These are phyloP conservation scores for Tragopan temminckii DNA, from an alignment of 2,797 vertebrate genomes.

Conservation along the genomic window DNA sequence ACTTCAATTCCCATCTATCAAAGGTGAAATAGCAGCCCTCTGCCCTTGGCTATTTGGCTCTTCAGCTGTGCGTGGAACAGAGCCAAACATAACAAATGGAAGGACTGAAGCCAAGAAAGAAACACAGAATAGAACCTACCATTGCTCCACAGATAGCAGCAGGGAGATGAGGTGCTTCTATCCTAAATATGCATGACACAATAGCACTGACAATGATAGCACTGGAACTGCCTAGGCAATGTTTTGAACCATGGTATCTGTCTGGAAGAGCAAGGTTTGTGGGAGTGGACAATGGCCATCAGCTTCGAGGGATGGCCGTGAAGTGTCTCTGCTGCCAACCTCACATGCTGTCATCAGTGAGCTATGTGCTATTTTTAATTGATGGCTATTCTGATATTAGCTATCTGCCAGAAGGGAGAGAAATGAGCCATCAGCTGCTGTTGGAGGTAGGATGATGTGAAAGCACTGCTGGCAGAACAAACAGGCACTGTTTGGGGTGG, in stretches of 20 bases:
- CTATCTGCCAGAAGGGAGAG: neutral
- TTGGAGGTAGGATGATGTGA: neutral
- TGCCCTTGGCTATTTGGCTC: constrained; percentile 60
- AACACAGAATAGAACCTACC: neutral
- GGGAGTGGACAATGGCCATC: neutral
- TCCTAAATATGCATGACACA: neutral
- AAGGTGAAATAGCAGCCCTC: constrained; percentile 46
- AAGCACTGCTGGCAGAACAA: neutral
- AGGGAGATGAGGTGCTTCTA: neutral
- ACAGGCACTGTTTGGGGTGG: neutral
- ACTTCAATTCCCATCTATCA: constrained; percentile 41
- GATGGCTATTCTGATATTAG: neutral
- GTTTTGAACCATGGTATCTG: neutral
- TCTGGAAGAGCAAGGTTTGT: neutral
- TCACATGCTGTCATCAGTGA: neutral
- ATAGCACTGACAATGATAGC: neutral
- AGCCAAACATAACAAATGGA: constrained; percentile 38
- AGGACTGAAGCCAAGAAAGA: constrained; percentile 38
- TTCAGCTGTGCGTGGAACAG: neutral
- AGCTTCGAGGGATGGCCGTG: neutral
- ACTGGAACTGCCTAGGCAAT: neutral
- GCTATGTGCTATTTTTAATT: neutral
- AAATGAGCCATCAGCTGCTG: neutral
- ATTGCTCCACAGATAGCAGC: neutral
- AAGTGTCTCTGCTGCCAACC: neutral